Percentiles rank a stretch among this genome's conserved stretches.
These are phyloP conservation scores for Trachelus tabidus DNA, from an alignment of 2,888 invertebrate species.

Conservation along the genomic window DNA sequence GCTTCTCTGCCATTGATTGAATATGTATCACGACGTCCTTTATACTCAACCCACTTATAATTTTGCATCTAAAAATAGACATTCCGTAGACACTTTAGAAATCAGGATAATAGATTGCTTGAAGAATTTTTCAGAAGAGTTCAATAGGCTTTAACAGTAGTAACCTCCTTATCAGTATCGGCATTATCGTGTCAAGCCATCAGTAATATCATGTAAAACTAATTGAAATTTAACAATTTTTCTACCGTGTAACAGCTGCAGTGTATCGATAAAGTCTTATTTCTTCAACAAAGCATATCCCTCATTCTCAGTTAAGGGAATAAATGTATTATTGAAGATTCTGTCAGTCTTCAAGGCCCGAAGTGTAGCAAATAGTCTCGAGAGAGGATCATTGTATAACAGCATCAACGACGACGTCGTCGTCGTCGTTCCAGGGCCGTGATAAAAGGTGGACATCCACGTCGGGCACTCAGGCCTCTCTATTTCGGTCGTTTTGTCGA, in stretches of 20 bases:
- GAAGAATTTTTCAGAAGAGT: neutral
- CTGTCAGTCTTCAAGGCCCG: neutral
- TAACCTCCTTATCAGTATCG: neutral
- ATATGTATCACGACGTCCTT: neutral
- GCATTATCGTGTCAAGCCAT: neutral
- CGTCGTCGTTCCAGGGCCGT: conserved; percentile 27
- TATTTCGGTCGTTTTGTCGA: neutral
- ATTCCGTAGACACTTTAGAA: neutral
- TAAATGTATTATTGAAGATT: neutral
- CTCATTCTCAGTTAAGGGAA: neutral
- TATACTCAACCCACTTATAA: neutral
- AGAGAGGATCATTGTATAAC: conserved; percentile 34
- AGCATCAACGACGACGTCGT: conserved; percentile 7
- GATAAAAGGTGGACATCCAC: conserved; percentile 13
- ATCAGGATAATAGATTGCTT: neutral
- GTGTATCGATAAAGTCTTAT: neutral
- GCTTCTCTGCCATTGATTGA: neutral
- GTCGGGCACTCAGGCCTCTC: neutral
- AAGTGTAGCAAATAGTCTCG: neutral
- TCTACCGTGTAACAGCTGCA: neutral
- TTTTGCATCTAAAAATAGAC: neutral
- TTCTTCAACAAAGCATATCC: neutral
- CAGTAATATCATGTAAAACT: neutral
- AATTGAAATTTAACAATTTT: neutral
- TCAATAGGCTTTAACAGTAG: neutral